These are phyloP conservation scores for Heterohyrax brucei DNA, from an alignment of 2,797 vertebrate species.

Conservation along the genomic window DNA sequence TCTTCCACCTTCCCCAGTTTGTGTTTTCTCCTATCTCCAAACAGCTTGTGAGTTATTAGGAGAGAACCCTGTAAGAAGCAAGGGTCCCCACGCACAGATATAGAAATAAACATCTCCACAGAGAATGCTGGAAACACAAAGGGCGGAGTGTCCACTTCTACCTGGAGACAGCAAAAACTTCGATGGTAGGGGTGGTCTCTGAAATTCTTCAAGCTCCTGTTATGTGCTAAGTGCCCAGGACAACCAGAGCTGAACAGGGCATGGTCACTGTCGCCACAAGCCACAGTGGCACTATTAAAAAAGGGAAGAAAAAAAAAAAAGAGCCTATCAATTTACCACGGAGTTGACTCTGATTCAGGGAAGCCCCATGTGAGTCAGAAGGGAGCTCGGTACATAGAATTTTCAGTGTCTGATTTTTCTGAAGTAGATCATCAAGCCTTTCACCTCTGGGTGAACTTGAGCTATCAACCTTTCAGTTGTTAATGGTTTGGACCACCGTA, in stretches of 20 bases:
- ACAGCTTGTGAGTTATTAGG: neutral
- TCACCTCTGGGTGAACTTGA: neutral
- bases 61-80: constrained; percentile 10
- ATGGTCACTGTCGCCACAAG: neutral
- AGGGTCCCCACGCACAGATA: fast-evolving
- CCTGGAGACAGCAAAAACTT: neutral
- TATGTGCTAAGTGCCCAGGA: neutral
- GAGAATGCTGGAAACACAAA: neutral
- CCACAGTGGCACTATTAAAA: neutral
- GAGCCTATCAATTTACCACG: neutral
- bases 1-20: neutral
- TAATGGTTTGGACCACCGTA: neutral
- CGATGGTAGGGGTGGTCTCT: neutral
- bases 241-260: neutral
- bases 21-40: neutral
- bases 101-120: neutral
- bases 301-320: too few relatives aligned
- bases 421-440: neutral
- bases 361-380: neutral
- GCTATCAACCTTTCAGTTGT: neutral
- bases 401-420: neutral
- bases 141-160: neutral
- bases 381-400: neutral
- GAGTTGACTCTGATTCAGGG: neutral
- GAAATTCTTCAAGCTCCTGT: neutral